These are phyloP conservation scores for Metaphire vulgaris DNA, from an alignment of 1,140 invertebrate genomes.

Conservation along the genomic window DNA sequence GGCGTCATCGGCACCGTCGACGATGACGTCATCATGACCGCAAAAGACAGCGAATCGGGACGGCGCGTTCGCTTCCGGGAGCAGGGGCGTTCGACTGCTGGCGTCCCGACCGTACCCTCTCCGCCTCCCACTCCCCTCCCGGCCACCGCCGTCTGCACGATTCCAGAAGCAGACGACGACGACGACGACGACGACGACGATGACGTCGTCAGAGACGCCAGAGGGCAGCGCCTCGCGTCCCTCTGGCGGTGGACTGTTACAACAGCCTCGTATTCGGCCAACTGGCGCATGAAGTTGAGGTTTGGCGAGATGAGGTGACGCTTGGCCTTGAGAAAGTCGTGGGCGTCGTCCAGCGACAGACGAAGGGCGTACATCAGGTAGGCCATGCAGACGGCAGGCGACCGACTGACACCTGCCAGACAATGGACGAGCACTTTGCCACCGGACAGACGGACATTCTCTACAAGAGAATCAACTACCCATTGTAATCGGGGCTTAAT, in stretches of 20 bases:
- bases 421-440: constrained; percentile 50
- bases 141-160: neutral
- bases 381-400: constrained; percentile 43
- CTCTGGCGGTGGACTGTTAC: neutral
- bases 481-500: too few species aligned
- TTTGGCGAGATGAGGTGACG: constrained; percentile 32
- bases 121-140: too few species aligned
- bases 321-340: constrained; percentile 29
- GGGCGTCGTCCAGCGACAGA: constrained; percentile 56
- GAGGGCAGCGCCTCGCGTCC: neutral
- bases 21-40: neutral
- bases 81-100: neutral
- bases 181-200: neutral
- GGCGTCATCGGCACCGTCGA: neutral
- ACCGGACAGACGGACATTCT: constrained; percentile 71
- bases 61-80: neutral
- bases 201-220: neutral
- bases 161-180: neutral
- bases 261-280: constrained; percentile 24
- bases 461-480: too few species aligned
- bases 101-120: too few species aligned
- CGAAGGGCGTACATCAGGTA: constrained; percentile 71
- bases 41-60: neutral
- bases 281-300: constrained; percentile 33
- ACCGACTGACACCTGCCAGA: constrained; percentile 46